Evolutionary conservation across 2,888 invertebrate genomes (phyloP), one percentile per base, ranked within the genome.

Genomic region (Idaea aversata): DNA sequence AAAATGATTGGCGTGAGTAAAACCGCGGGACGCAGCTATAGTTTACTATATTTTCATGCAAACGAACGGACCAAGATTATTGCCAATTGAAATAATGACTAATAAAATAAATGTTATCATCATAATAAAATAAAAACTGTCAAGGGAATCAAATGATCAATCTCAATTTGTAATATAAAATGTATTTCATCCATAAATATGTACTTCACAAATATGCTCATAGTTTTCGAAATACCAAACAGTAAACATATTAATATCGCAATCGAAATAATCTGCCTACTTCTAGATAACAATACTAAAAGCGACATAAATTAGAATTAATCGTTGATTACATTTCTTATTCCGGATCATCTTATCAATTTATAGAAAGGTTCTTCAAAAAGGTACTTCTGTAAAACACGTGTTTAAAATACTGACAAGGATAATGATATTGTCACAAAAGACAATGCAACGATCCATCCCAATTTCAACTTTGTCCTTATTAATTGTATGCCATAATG

Each of bases 241-340:
- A 7, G 36, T 10, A 47, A 47, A 47, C 10, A 47, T 47, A 10
- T 47, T 47, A 47, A n/a, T n/a, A n/a, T 38, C 38, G 7, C 47
- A 47, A 47, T 47, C 47, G 47, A 47, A 47, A 47, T 47, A 47
- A 13, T 47, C 7, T 38, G n/a, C 34, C 6, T 59, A 25, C 34
- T 16, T 61, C 61, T 61, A 7, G 25, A 34, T 61, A 47, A 61
- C 61, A 35, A 13, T 61, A 61, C 61, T 61, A 6, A 61, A 61
- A 34, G 10, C 35, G 34, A 34, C 47, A 47, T 47, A 47, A 47
- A 47, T 47, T 47, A 47, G 47, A 47, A 10, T 47, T 47, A 47
- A 13, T 47, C 47, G 7, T 47, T 47, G 47, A 47, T 47, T 6
- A 47, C 13, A 47, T 47, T 47, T 47, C 47, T 47, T 13, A 4